Base-by-base conservation (phyloP, 2,888 invertebrate genomes). In the Tupiocoris notatus region DNA sequence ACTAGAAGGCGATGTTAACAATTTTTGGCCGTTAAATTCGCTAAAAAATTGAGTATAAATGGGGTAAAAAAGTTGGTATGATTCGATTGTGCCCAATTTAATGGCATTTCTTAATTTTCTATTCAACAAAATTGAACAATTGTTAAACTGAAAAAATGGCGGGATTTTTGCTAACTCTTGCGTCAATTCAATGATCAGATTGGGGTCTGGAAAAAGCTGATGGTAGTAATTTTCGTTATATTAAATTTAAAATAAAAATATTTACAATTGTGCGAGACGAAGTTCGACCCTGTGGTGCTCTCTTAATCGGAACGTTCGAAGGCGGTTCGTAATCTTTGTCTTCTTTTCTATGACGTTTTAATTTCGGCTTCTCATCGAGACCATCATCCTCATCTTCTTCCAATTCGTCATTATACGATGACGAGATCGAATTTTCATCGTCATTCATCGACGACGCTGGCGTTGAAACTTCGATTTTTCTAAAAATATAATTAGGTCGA, bases 281-380 rank as follows among this genome's bases (percentile, higher is more conserved):
- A 3, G 39, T 7, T 12, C 39, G 39, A 39, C 39, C 39, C 39
- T 39, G 39, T 54, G 16, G 9, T 59, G 59, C 20, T n/a, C 6
- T 59, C 59, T 20, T 59, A n/a, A 59, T n/a, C 59, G 59, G 3
- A 7, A 12, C 39, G 39, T 12, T 39, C 6, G 39, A 39, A 39
- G 39, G 59, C n/a, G 59, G 59, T n/a, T 59, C 17, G 59, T 59
- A 59, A n/a, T 59, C 59, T 59, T 59, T n/a, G 59, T 59, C 59
- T 2, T 9, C 20, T 59, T 59, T 59, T 20, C 16, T n/a, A n/a
- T n/a, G 7, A 3, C 39, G 39, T 12, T 39, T 39, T 12, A 12
- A 65, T 20, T n/a, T n/a, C 0, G 65, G 65, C 18, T 24, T 18
- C 20, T 67, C 39, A 16, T 67, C 57, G 20, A 56, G n/a, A 56